Base-by-base conservation (phyloP, 53 echinoderm and acorn worm genomes). In the Holothuria scabra region DNA sequence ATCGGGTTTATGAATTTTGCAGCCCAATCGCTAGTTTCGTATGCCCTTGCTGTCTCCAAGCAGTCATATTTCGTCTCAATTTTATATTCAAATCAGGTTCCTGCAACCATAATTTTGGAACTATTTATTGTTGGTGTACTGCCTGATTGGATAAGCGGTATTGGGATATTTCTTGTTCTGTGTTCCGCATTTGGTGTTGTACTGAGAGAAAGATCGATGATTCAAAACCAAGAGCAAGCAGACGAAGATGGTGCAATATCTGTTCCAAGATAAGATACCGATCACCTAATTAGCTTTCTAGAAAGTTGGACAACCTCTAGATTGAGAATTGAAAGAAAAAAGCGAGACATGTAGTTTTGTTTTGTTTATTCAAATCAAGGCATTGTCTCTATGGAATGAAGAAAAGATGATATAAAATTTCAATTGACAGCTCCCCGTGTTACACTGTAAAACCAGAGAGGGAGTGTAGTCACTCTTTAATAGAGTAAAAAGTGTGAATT, bases 1-100 rank as follows among this genome's bases (percentile, higher is more conserved):
- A 78, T 78, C 52, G 78, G 78, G 5, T 78, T 78, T 16, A 24
- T 78, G 26, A 78, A 78, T 57, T 78, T 78, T 56, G 48, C 52
- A 56, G 78, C 78, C 12, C 78, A 78, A 21, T 30, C 56, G 7
- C 56, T 57, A 14, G 31, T 78, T 5, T 78, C 78, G 3, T 78
- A 49, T 30, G 78, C 56, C 3, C 34, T 78, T 19, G 78, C 78
- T 19, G 33, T 29, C 5, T 28, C 78, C 18, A 78, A 78, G 49
- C 56, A 78, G 31, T 56, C 78, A 20, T 78, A 78, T 20, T 78
- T 78, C 49, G 78, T 58, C 23, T 78, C 78, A 8, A 31, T 78
- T 6, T 58, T 78, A 23, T 58, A 78, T 78, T 78, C 78, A 1
- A 78, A 28, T 78, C 78, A 78, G 30, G 57, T 78, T 28, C 78